These are phyloP conservation scores for Acropora tenuis DNA, from an alignment of 64 coral and sea anemone genomes.

Conservation along the genomic window DNA sequence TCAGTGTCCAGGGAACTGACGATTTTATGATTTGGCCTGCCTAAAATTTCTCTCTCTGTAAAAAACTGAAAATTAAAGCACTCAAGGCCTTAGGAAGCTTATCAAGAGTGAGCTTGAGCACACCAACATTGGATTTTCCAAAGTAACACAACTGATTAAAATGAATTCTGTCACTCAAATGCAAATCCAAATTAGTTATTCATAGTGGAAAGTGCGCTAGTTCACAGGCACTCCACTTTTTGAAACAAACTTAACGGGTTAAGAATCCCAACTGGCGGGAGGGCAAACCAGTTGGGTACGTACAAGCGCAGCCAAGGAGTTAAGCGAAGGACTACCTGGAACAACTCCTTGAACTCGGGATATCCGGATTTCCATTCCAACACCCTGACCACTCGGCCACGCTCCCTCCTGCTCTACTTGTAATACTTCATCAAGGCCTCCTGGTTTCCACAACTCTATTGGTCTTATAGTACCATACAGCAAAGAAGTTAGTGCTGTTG, in stretches of 20 bases:
- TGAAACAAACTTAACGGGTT: too few species aligned
- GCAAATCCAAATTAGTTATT: too few species aligned
- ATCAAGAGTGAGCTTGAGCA: constrained; percentile 4
- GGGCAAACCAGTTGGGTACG: too few species aligned
- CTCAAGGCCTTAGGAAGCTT: constrained; percentile 1
- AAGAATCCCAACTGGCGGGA: too few species aligned
- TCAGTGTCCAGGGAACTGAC: background rate
- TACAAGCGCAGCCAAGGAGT: too few species aligned
- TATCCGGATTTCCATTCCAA: too few species aligned
- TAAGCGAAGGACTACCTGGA: too few species aligned
- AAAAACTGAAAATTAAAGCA: constrained; percentile 10
- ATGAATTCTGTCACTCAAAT: background rate
- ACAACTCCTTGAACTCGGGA: too few species aligned
- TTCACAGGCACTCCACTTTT: too few species aligned
- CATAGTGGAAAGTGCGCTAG: too few species aligned
- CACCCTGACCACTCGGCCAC: too few species aligned
- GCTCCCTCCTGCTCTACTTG: background rate
- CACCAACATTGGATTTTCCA: constrained; percentile 4
- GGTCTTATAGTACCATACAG: constrained; percentile 9
- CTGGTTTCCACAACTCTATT: background rate
- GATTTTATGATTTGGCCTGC: constrained; percentile 8
- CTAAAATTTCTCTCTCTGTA: constrained; percentile 18
- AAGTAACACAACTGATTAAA: constrained; percentile 15
- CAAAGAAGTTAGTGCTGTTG: background rate
- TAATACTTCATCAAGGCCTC: constrained; percentile 4